Evolutionary conservation across 2,797 vertebrate species (phyloP).

Genomic region (Danionella dracula): DNA sequence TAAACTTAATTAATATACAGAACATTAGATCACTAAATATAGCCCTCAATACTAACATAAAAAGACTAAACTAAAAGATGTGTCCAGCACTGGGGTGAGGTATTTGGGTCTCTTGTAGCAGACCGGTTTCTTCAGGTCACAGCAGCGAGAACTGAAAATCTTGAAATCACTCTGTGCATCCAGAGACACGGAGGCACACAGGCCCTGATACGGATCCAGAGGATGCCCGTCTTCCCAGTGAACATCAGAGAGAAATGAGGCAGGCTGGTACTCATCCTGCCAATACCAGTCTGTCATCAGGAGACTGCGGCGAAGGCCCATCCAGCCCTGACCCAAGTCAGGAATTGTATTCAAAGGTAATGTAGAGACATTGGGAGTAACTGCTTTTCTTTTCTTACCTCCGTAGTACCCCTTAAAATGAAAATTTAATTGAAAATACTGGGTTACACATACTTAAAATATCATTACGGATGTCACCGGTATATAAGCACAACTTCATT

Average conservation of each 20-base stretch:
- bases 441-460: too few species aligned
- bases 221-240: constrained; percentile 57
- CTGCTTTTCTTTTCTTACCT: too few species aligned
- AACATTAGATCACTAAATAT: too few species aligned
- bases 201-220: neutral
- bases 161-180: neutral
- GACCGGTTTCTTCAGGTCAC: constrained; percentile 43
- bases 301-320: constrained; percentile 61
- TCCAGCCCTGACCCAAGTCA: constrained; percentile 48
- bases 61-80: too few species aligned
- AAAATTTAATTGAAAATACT: too few species aligned
- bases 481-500: too few species aligned
- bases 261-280: constrained; percentile 28
- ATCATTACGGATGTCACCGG: too few species aligned
- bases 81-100: neutral
- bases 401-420: too few species aligned
- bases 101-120: constrained; percentile 47
- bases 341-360: too few species aligned
- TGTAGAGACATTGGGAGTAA: too few species aligned
- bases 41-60: too few species aligned
- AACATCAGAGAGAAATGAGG: neutral
- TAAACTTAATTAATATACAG: too few species aligned
- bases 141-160: constrained; percentile 60
- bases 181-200: constrained; percentile 55
- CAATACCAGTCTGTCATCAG: constrained; percentile 61